phyloP scores from a whole-genome alignment of 2,797 vertebrate genomes.

The Chaunax sp. region DNA sequence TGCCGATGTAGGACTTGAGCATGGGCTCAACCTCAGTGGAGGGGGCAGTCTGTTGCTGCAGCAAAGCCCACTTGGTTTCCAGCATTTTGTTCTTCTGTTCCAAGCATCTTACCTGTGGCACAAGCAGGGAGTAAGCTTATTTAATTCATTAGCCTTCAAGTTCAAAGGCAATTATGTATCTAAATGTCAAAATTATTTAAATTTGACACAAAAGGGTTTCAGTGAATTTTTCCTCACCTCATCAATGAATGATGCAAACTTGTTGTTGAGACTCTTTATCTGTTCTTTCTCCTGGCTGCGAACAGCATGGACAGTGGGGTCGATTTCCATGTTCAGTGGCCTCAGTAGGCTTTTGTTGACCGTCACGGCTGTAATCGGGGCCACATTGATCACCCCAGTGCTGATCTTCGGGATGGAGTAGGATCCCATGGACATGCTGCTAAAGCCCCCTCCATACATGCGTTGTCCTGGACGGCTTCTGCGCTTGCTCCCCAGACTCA shows the following conservation, averaged over 20 bases:
- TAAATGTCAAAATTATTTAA: neutral
- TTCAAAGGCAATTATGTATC: no score
- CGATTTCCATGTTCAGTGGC: conserved; percentile 75
- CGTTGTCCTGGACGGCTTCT: neutral
- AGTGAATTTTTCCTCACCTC: conserved; percentile 79
- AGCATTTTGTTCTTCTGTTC: conserved; percentile 93
- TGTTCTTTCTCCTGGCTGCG: conserved; percentile 90
- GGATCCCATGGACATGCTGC: conserved; percentile 69
- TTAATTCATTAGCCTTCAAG: no score
- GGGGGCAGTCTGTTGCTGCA: conserved; percentile 75
- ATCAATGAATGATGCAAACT: conserved; percentile 90
- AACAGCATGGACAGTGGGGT: conserved; percentile 81
- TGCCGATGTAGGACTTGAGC: conserved; percentile 81
- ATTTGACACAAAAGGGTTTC: neutral
- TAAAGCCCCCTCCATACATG: conserved; percentile 49
- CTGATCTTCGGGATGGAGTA: conserved; percentile 35
- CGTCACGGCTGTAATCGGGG: conserved; percentile 77
- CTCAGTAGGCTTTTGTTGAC: conserved; percentile 85
- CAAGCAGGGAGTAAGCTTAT: neutral
- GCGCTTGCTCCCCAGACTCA: conserved; percentile 65
- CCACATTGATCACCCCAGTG: neutral
- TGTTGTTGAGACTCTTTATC: conserved; percentile 93
- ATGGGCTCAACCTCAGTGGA: conserved; percentile 76
- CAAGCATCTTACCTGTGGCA: conserved; percentile 84
- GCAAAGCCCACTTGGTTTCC: conserved; percentile 89